A percentile compares a stretch with the other conserved stretches of the same genome.
Evolutionary conservation across 92 coral and sea anemone species (phyloP).

Genomic region (Galaxea fascicularis): DNA sequence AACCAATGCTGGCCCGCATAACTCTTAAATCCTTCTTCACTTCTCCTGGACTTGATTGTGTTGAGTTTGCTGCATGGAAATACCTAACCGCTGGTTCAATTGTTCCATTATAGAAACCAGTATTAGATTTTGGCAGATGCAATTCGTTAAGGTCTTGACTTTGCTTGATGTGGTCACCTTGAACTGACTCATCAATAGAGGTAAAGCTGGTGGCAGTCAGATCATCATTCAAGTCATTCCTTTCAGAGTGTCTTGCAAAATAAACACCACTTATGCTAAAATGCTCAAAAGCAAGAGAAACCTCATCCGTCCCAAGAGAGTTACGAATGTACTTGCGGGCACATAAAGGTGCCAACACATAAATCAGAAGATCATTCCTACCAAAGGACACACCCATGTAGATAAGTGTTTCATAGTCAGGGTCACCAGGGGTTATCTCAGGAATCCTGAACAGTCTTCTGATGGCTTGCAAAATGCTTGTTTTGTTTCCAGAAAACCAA

Average conservation of each 20-base stretch:
- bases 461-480: constrained; percentile 55
- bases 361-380: constrained; percentile 67
- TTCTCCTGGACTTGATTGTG: constrained; percentile 10
- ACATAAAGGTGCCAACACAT: constrained; percentile 70
- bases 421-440: constrained; percentile 55
- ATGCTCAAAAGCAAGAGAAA: constrained; percentile 49
- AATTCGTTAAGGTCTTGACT: not conserved
- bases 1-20: constrained; percentile 30
- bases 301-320: constrained; percentile 62
- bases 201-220: constrained; percentile 31
- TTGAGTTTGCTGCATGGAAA: not conserved
- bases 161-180: constrained; percentile 4
- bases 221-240: constrained; percentile 7
- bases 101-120: not conserved
- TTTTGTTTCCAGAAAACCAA: constrained; percentile 65
- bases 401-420: constrained; percentile 61
- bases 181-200: constrained; percentile 33
- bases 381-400: constrained; percentile 86
- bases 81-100: not conserved
- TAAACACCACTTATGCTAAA: constrained; percentile 71
- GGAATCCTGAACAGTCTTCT: constrained; percentile 78
- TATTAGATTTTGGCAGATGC: not conserved
- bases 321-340: constrained; percentile 59
- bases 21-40: not conserved
- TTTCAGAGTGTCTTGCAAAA: constrained; percentile 65